These are phyloP conservation scores for Brachionus manjavacas DNA, from an alignment of 1,140 invertebrate genomes.

Conservation along the genomic window DNA sequence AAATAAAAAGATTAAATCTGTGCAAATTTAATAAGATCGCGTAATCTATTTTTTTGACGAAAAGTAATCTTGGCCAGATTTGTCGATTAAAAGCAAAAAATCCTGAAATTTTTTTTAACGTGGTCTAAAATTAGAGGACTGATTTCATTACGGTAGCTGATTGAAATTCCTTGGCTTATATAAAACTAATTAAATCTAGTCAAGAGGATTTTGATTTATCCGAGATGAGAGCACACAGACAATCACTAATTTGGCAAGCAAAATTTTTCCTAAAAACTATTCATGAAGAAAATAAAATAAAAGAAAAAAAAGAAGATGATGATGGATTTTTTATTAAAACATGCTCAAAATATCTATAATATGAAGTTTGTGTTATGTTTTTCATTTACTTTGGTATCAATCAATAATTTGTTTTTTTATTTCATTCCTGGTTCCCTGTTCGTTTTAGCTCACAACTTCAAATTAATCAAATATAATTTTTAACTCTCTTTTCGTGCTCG, in stretches of 20 bases:
- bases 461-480: constrained; percentile 24
- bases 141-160: background rate
- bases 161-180: background rate
- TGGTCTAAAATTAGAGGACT: background rate
- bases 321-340: constrained; percentile 17
- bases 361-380: background rate
- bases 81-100: too few relatives aligned
- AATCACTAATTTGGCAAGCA: background rate
- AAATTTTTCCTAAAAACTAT: background rate
- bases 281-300: background rate
- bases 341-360: constrained; percentile 20
- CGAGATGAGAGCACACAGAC: background rate
- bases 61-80: too few relatives aligned
- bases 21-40: too few relatives aligned
- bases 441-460: background rate
- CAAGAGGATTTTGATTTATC: background rate
- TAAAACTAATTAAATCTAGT: background rate
- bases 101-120: background rate
- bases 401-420: constrained; percentile 22
- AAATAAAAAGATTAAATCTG: too few relatives aligned
- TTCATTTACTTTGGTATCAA: background rate
- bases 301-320: background rate
- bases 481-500: background rate
- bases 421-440: background rate
- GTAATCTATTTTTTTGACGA: too few relatives aligned